Base-by-base conservation (phyloP, 2,888 invertebrate species). In the Scaptomyza tumidula region DNA sequence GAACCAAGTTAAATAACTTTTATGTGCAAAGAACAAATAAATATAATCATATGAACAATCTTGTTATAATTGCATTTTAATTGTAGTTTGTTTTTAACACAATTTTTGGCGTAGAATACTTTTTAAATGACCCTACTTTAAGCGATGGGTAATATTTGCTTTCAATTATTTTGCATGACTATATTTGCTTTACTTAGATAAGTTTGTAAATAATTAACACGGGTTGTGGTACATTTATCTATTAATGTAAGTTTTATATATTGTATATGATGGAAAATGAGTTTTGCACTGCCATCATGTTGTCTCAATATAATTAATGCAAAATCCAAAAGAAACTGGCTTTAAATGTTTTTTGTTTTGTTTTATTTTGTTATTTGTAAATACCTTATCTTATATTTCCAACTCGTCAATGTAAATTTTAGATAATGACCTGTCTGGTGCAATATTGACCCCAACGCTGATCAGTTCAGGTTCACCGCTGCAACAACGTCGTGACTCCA, bases 401-500 rank as follows among this genome's bases (percentile, higher is more conserved):
- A 55, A 43, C n/a, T 14, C 35, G 45, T 64, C 64, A 58, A 54
- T 73, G 31, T 63, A 33, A 57, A 61, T 78, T 86, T 45, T 81
- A 81, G 81, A 81, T 39, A 65, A 81, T 48, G 81, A 81, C 49
- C 48, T 87, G 46, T 67, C 85, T 13, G 66, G 41, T 58, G 84
- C 75, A 19, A 44, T 83, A 27, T 75, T 85, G 13, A 69, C 87
- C 3, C 72, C 82, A 55, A 63, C 61, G 54, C 53, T 84, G 55
- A 74, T 78, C 2, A 73, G 67, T n/a, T 61, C 86, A 37, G 70
- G 80, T 11, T 89, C 90, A n/a, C 91, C 91, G 0, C 48, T 89
- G 59, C 79, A 88, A 27, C 83, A 85, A 57, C 89, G 91, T 7
- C 84, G 91, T 45, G 92, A 92, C 75, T 92, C 92, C 6, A 92